A percentile compares a stretch with the other conserved stretches of the same genome.
Conservation (phyloP, 2,113 vertebrate genomes). For the Dissostichus mawsoni region DNA sequence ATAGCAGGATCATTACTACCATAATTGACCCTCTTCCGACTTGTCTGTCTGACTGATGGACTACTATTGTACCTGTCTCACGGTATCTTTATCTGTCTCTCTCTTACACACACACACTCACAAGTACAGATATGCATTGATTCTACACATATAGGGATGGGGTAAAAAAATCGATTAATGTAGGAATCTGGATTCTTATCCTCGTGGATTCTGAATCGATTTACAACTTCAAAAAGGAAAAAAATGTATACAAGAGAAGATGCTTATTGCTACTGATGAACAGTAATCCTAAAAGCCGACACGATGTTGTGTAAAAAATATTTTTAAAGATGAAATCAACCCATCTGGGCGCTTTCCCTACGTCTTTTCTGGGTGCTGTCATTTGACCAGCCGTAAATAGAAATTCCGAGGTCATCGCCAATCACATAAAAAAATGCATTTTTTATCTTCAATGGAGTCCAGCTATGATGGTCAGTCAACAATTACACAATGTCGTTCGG, state of each 20-base stretch:
- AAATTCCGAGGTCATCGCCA: no score
- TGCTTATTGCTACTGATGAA: neutral
- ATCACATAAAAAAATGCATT: neutral
- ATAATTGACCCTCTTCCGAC: conserved; percentile 69
- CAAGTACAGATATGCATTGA: neutral
- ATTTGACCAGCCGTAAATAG: no score
- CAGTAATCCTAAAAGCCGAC: neutral
- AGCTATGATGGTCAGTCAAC: no score
- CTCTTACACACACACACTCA: conserved; percentile 10
- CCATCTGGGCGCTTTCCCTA: no score
- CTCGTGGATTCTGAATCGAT: neutral
- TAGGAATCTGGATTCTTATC: no score
- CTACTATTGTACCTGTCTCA: neutral
- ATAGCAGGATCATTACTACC: conserved; percentile 75
- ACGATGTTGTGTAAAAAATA: neutral
- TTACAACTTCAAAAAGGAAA: neutral
- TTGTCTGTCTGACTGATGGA: conserved; percentile 50
- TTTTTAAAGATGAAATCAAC: no score
- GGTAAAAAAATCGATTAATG: no score
- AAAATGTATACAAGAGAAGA: neutral
- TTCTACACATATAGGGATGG: neutral
- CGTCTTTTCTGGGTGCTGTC: no score
- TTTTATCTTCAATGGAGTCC: no score
- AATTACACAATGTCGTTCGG: no score
- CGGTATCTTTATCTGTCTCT: neutral